A percentile compares a stretch with the other conserved stretches of the same genome.
Evolutionary conservation across 2,797 vertebrate species (phyloP).

Genomic region (Microcaecilia unicolor): DNA sequence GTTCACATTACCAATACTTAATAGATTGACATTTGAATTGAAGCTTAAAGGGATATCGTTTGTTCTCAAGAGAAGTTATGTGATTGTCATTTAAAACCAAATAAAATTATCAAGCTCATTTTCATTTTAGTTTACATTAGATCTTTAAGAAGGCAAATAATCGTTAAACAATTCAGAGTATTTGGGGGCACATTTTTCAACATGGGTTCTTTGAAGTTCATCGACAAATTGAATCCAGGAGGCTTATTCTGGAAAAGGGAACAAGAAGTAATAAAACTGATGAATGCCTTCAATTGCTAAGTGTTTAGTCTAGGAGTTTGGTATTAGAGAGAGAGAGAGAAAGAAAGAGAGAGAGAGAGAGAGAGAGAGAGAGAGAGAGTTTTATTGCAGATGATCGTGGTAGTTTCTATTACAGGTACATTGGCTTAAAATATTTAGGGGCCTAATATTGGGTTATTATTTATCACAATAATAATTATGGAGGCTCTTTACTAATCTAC

Average conservation of each 20-base stretch:
- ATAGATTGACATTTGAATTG: too few relatives aligned
- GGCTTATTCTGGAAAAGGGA: constrained; percentile 38
- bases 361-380: too few relatives aligned
- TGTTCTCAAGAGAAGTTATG: constrained; percentile 31
- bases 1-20: too few relatives aligned
- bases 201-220: constrained; percentile 54
- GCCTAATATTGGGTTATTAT: too few relatives aligned
- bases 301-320: constrained; percentile 61
- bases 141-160: constrained; percentile 47
- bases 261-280: constrained; percentile 50
- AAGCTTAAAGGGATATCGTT: constrained; percentile 18
- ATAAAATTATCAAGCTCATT: constrained; percentile 34
- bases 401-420: constrained; percentile 38
- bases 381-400: constrained; percentile 43
- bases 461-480: too few relatives aligned
- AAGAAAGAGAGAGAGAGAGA: too few relatives aligned
- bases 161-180: constrained; percentile 47
- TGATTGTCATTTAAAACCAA: constrained; percentile 37
- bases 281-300: constrained; percentile 45
- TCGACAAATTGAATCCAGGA: constrained; percentile 62
- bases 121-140: constrained; percentile 43
- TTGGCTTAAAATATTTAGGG: too few relatives aligned
- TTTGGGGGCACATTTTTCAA: constrained; percentile 44
- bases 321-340: constrained; percentile 31
- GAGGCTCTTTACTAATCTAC: too few relatives aligned